Conservation (phyloP, 2,113 vertebrate species). For the Grammomys surdaster region DNA sequence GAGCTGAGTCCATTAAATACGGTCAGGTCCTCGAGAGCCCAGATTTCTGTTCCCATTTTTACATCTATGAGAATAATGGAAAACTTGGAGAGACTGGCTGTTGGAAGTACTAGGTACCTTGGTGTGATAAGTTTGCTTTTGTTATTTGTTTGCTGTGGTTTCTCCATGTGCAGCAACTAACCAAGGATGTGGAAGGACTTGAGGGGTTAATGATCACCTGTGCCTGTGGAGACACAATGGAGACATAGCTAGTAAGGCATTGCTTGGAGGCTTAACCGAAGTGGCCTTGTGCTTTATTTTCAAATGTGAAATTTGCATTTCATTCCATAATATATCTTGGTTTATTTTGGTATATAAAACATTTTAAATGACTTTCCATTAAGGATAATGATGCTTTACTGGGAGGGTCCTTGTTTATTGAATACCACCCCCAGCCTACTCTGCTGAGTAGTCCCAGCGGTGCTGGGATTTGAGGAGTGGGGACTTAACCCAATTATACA, state of each 20-base stretch:
- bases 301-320: conserved; percentile 28
- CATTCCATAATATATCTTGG: neutral
- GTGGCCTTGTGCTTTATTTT: neutral
- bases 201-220: neutral
- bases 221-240: neutral
- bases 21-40: too few species aligned
- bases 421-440: neutral
- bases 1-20: neutral
- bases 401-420: neutral
- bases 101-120: neutral
- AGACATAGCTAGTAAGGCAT: rapidly evolving
- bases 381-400: conserved; percentile 38
- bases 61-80: neutral
- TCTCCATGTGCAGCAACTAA: conserved; percentile 8
- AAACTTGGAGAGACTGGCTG: neutral
- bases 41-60: neutral
- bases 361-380: conserved; percentile 59
- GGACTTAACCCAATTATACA: conserved; percentile 60
- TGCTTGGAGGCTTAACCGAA: neutral
- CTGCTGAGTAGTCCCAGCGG: rapidly evolving
- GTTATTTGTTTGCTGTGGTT: neutral
- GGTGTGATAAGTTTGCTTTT: conserved; percentile 20
- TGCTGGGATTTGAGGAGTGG: conserved; percentile 22
- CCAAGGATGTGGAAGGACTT: neutral
- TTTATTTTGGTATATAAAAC: conserved; percentile 33